Conservation (phyloP, 1,140 invertebrate genomes). For the Leptinotarsa undecemlineata region DNA sequence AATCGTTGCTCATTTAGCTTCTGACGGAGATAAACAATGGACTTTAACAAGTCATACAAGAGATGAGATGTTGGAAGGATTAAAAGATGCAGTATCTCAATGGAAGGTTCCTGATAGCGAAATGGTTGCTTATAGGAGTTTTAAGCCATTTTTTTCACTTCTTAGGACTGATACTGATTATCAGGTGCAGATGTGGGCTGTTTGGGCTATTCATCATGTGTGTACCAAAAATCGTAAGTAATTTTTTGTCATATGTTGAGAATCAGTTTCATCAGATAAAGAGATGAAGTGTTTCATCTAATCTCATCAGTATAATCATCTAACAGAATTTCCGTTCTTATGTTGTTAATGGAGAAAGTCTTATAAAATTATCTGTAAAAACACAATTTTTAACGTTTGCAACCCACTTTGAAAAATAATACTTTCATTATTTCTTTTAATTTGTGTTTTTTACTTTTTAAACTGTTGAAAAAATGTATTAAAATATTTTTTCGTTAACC, state of each 20-base stretch:
- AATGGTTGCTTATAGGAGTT: conserved; percentile 85
- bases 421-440: too few relatives aligned
- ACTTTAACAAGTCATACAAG: conserved; percentile 49
- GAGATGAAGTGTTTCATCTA: not conserved
- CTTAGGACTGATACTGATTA: conserved; percentile 64
- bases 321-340: not conserved
- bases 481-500: too few relatives aligned
- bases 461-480: too few relatives aligned
- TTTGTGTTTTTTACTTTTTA: too few relatives aligned
- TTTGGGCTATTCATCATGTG: conserved; percentile 84
- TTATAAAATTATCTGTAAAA: not conserved
- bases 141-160: conserved; percentile 77
- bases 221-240: conserved; percentile 76
- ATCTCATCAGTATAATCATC: not conserved
- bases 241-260: not conserved
- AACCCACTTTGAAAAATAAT: too few relatives aligned
- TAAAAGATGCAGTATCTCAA: conserved; percentile 64
- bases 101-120: conserved; percentile 77
- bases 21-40: conserved; percentile 65
- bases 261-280: not conserved
- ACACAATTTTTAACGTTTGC: too few relatives aligned
- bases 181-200: conserved; percentile 79
- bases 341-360: not conserved
- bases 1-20: conserved; percentile 77
- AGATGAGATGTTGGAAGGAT: conserved; percentile 62